A percentile compares a stretch with the other conserved stretches of the same genome.
phyloP scores from a whole-genome alignment of 92 coral and sea anemone genomes.

The Palythoa heliodiscus region DNA sequence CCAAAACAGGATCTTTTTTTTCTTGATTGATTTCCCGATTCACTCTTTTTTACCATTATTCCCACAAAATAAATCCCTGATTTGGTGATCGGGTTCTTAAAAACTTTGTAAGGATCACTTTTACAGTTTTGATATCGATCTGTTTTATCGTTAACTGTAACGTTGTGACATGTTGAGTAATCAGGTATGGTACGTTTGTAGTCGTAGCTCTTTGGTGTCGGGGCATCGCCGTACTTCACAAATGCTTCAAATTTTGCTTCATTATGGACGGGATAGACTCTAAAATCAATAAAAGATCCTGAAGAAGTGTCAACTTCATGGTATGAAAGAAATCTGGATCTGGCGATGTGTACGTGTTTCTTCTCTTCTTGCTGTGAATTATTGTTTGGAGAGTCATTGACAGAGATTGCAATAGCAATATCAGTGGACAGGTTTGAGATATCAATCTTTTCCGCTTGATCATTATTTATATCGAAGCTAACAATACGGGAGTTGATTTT shows the following conservation, averaged over 20 bases:
- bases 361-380: background rate
- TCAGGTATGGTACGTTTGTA: constrained; percentile 22
- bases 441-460: constrained; percentile 9
- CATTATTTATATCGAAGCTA: constrained; percentile 41
- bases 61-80: constrained; percentile 46
- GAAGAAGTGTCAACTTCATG: constrained; percentile 25
- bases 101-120: constrained; percentile 11
- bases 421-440: constrained; percentile 17
- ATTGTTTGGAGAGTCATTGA: background rate
- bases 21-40: constrained; percentile 1
- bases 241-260: constrained; percentile 16
- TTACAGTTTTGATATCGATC: background rate
- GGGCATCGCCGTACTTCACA: constrained; percentile 5
- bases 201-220: constrained; percentile 25
- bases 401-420: constrained; percentile 33
- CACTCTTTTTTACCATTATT: background rate
- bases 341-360: constrained; percentile 29
- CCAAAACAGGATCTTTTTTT: constrained; percentile 39
- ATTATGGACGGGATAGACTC: constrained; percentile 1
- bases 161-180: constrained; percentile 13
- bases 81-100: constrained; percentile 17
- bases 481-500: constrained; percentile 29
- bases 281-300: constrained; percentile 14
- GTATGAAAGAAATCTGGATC: constrained; percentile 36
- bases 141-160: background rate